phyloP scores from a whole-genome alignment of 2,797 vertebrate species.

The Paratrypauchen microcephalus region DNA sequence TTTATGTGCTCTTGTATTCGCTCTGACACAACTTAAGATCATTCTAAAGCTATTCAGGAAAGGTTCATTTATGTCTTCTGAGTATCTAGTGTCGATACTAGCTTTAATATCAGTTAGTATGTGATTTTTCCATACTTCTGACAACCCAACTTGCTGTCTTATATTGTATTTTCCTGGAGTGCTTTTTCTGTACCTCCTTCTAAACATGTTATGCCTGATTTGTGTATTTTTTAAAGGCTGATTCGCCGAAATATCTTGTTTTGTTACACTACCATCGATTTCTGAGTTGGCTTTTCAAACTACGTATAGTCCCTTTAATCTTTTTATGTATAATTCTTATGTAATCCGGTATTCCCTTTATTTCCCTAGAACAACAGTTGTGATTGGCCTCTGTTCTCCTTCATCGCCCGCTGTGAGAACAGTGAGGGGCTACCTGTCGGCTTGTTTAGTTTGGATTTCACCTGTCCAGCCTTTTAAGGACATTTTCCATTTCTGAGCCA shows the following conservation, averaged over 20 bases:
- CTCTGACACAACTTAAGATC: no score
- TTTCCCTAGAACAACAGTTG: constrained; percentile 25
- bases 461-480: constrained; percentile 25
- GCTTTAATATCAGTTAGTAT: no score
- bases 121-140: no score
- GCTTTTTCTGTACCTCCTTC: background rate
- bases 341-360: constrained; percentile 6
- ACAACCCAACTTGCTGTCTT: no score
- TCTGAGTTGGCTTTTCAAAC: background rate
- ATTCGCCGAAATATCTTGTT: background rate
- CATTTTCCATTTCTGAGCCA: constrained; percentile 27
- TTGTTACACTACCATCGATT: background rate
- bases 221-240: background rate
- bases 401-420: constrained; percentile 19
- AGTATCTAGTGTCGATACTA: no score
- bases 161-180: no score
- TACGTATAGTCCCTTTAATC: constrained; percentile 10
- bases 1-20: no score
- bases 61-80: no score
- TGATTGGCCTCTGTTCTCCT: constrained; percentile 25
- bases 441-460: constrained; percentile 18
- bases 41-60: no score
- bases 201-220: background rate
- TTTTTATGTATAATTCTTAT: background rate
- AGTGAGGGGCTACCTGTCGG: constrained; percentile 20